phyloP scores from a whole-genome alignment of 2,888 invertebrate species.

The Dynastes hyllus region DNA sequence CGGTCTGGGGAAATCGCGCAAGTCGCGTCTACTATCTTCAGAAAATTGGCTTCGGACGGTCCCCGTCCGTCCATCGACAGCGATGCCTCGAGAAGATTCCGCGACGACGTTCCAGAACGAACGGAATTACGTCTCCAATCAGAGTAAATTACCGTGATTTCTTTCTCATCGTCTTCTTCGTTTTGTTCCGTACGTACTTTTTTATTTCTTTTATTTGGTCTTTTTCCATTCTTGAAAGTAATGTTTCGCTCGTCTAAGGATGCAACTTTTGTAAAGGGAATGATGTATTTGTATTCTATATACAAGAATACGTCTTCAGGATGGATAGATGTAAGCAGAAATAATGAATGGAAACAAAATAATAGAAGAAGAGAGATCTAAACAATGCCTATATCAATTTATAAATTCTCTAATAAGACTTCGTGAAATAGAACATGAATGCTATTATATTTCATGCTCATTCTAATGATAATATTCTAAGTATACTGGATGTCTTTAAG shows the following conservation, averaged over 20 bases:
- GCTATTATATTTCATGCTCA: no score
- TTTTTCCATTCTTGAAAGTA: neutral
- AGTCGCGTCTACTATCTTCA: conserved; percentile 44
- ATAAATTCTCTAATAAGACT: no score
- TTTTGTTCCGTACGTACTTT: conserved; percentile 13
- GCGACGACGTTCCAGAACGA: conserved; percentile 39
- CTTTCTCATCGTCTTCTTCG: conserved; percentile 25
- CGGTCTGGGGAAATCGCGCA: conserved; percentile 50
- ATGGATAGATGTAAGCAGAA: no score
- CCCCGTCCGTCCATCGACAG: conserved; percentile 41
- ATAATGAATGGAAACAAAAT: no score
- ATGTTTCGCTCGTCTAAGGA: neutral
- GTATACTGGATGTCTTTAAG: no score
- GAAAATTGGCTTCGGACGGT: conserved; percentile 43
- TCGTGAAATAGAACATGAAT: no score
- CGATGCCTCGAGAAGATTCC: conserved; percentile 43
- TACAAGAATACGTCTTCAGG: no score
- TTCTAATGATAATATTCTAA: no score
- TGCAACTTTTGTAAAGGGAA: no score
- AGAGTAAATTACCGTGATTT: conserved; percentile 43
- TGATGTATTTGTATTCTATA: no score
- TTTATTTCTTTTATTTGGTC: conserved; percentile 3
- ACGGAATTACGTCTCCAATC: conserved; percentile 45
- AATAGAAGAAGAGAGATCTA: no score
- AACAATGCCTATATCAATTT: no score